Evolutionary conservation across 2,113 vertebrate genomes (phyloP).

Genomic region (Hemiprocne comata): DNA sequence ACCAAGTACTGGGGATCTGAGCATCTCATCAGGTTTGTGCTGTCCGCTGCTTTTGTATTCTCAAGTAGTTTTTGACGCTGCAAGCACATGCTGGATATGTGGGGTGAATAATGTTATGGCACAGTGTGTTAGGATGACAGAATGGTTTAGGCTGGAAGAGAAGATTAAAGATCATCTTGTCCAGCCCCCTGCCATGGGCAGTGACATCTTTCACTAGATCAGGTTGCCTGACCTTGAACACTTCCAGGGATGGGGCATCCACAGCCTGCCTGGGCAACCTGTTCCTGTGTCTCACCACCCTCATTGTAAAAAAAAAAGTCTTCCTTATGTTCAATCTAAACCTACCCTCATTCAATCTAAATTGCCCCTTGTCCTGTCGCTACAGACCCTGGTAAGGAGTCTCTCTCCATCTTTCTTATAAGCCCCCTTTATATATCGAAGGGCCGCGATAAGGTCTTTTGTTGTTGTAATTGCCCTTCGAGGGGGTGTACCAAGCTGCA

Average conservation of each 20-base stretch:
- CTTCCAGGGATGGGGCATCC: background rate
- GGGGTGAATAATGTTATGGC: background rate
- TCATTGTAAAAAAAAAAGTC: background rate
- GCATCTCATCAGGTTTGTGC: background rate
- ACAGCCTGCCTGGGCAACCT: background rate
- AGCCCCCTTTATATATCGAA: background rate
- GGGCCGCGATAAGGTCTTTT: background rate
- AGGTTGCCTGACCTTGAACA: background rate
- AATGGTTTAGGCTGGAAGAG: background rate
- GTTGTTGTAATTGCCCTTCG: background rate
- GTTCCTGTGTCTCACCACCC: background rate
- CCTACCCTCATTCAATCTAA: background rate
- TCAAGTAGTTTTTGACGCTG: background rate
- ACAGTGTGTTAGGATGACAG: background rate
- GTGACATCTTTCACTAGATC: background rate
- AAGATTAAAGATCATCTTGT: background rate
- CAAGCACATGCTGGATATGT: fast-evolving
- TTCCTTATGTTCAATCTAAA: background rate
- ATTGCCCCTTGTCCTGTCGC: background rate
- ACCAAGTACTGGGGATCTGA: fast-evolving
- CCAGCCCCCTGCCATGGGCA: background rate
- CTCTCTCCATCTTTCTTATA: background rate
- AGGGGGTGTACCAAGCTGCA: background rate
- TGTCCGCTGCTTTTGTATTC: background rate
- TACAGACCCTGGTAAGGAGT: background rate